Conservation (phyloP, 2,797 vertebrate genomes). For the Notoglanidium macrostoma region DNA sequence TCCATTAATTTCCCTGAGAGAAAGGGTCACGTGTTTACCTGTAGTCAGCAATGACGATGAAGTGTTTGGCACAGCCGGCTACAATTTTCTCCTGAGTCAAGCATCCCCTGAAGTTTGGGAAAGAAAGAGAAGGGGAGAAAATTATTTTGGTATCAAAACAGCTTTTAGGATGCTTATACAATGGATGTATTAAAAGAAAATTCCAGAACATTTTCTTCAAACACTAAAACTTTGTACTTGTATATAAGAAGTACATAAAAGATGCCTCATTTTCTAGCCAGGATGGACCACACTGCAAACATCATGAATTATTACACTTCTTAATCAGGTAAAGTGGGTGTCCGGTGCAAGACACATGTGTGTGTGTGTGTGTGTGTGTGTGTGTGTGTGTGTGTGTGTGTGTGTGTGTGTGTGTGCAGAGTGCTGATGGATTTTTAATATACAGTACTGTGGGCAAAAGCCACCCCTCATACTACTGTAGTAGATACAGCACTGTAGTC, state of each 20-base stretch:
- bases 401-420: neutral
- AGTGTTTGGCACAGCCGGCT: conserved; percentile 90
- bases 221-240: neutral
- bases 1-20: neutral
- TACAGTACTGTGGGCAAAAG: too few species aligned
- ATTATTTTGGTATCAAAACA: neutral
- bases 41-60: conserved; percentile 94
- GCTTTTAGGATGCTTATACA: neutral
- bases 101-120: conserved; percentile 81
- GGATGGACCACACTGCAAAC: neutral
- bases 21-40: conserved; percentile 74
- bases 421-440: neutral
- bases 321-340: neutral
- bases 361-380: neutral
- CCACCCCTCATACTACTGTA: too few species aligned
- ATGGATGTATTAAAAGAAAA: too few species aligned
- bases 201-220: neutral
- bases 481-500: too few species aligned
- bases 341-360: neutral
- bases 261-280: too few species aligned
- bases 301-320: conserved; percentile 10
- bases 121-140: conserved; percentile 16
- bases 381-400: neutral
- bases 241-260: neutral
- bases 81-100: conserved; percentile 98